Conservation (phyloP, 2,113 vertebrate genomes). For the Stomatorhinus ivindoensis region DNA sequence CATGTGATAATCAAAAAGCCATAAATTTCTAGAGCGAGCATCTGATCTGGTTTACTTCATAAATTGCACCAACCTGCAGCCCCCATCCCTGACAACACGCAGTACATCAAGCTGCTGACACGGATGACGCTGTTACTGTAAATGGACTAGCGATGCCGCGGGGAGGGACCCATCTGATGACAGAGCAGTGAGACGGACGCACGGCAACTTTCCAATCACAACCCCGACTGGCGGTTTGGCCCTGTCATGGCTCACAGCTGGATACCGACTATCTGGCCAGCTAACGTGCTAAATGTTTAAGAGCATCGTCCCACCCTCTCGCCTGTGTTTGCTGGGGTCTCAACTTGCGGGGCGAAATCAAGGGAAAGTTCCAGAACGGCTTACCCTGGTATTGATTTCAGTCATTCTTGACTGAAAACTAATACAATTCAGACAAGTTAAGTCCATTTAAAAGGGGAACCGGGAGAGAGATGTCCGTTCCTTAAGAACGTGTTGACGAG, state of each 20-base stretch:
- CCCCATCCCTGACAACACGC: conserved; percentile 19
- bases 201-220: neutral
- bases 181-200: neutral
- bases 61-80: conserved; percentile 41
- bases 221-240: neutral
- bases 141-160: neutral
- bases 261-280: neutral
- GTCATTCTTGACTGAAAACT: neutral
- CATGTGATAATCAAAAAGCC: conserved; percentile 41
- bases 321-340: neutral
- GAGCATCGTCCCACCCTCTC: neutral
- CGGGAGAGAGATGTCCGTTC: neutral
- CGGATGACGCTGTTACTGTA: conserved; percentile 25
- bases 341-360: neutral
- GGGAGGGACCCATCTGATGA: neutral
- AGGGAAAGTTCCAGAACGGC: neutral
- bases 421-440: neutral
- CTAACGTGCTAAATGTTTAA: neutral
- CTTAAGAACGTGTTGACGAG: neutral
- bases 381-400: neutral
- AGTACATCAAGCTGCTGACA: conserved; percentile 32
- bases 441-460: neutral
- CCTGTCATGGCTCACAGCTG: neutral
- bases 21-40: conserved; percentile 41
- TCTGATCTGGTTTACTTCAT: conserved; percentile 43